Percentiles rank a stretch among this genome's conserved stretches.
Evolutionary conservation across 2,797 vertebrate genomes (phyloP).

Genomic region (Epinephelus malabaricus): DNA sequence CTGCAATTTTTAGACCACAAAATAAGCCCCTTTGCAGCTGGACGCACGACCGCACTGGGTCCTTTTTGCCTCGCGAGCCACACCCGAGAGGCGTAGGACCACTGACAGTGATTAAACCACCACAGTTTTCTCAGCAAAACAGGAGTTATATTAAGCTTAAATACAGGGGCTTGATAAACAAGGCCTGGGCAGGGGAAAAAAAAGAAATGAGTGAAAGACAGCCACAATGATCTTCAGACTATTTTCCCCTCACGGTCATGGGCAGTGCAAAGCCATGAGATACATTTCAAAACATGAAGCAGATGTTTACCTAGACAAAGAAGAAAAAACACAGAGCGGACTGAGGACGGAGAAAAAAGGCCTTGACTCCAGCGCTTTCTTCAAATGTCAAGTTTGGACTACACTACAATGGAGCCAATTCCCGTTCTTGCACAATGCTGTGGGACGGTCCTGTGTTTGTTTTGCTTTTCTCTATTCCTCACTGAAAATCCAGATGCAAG

Average conservation of each 20-base stretch:
- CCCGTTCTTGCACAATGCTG: constrained; percentile 71
- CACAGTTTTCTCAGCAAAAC: constrained; percentile 90
- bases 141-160: constrained; percentile 93
- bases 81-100: constrained; percentile 88
- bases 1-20: constrained; percentile 91
- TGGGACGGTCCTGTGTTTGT: constrained; percentile 68
- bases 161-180: constrained; percentile 93
- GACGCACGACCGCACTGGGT: constrained; percentile 86
- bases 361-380: constrained; percentile 67
- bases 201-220: constrained; percentile 81
- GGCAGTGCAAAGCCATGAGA: constrained; percentile 81
- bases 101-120: constrained; percentile 88
- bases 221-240: constrained; percentile 86
- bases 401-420: constrained; percentile 66
- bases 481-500: constrained; percentile 72
- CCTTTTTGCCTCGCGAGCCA: constrained; percentile 84
- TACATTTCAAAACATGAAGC: constrained; percentile 86
- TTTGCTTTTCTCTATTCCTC: constrained; percentile 72
- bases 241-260: constrained; percentile 84
- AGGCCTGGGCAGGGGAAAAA: constrained; percentile 84
- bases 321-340: constrained; percentile 68
- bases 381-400: constrained; percentile 75
- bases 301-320: constrained; percentile 87
- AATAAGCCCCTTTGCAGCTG: constrained; percentile 90
- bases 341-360: constrained; percentile 56